Evolutionary conservation across 2,888 invertebrate species (phyloP).

Genomic region (Tuberolachnus salignus): DNA sequence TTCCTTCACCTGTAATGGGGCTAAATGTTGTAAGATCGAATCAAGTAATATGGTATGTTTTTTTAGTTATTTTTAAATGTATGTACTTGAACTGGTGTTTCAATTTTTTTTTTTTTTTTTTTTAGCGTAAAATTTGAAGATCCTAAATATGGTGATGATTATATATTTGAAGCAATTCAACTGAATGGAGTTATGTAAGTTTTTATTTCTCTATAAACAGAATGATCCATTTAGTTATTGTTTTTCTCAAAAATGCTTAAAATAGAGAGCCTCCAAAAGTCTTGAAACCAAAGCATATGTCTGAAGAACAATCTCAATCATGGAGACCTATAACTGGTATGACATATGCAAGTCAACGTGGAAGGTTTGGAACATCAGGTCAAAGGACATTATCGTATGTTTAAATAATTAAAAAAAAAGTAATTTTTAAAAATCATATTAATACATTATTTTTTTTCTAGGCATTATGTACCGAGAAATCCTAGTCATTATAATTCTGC

Average conservation of each 20-base stretch:
- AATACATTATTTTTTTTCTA: slow-evolving; percentile 58
- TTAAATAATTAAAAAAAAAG: slow-evolving; percentile 58
- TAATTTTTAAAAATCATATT: neutral
- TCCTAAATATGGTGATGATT: slow-evolving; percentile 76
- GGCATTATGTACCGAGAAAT: slow-evolving; percentile 62
- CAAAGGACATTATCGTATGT: slow-evolving; percentile 75
- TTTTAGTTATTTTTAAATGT: slow-evolving; percentile 16
- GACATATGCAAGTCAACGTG: slow-evolving; percentile 70
- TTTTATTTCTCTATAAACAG: slow-evolving; percentile 5
- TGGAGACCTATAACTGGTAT: slow-evolving; percentile 83
- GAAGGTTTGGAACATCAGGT: slow-evolving; percentile 72
- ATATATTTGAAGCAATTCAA: slow-evolving; percentile 77
- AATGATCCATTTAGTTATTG: slow-evolving; percentile 12
- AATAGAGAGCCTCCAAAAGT: slow-evolving; percentile 73
- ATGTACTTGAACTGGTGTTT: too few relatives aligned
- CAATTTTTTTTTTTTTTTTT: too few relatives aligned
- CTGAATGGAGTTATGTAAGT: slow-evolving; percentile 65
- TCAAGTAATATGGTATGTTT: slow-evolving; percentile 64
- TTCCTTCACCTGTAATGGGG: slow-evolving; percentile 65
- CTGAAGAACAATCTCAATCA: slow-evolving; percentile 70
- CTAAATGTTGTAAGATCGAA: slow-evolving; percentile 64
- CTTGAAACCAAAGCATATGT: slow-evolving; percentile 78
- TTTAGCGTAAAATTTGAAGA: slow-evolving; percentile 78
- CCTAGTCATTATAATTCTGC: slow-evolving; percentile 62
- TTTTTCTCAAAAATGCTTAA: slow-evolving; percentile 5